Evolutionary conservation across 2,797 vertebrate genomes (phyloP), one percentile per base, ranked within the genome.

Genomic region (Pteronotus mesoamericanus): DNA sequence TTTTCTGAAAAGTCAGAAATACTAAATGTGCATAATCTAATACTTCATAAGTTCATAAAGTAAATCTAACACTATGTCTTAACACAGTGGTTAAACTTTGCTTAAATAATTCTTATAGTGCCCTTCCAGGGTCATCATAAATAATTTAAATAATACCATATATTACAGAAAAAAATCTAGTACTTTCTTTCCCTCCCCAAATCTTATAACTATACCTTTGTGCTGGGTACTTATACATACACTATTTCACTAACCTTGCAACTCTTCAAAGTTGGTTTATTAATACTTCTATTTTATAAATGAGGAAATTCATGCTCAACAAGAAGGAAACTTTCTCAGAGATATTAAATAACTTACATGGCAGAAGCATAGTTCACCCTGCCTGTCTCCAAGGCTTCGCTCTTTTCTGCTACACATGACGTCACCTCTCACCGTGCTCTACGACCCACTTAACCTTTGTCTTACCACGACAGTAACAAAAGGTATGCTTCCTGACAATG

Each of bases 1-100:
- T 88, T 32, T 87, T 75, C 68, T 75, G 34, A 95, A 84, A 96
- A 93, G 26, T 12, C 24, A 57, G 22, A 93, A 95, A 69, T 34
- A 96, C 24, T 86, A 92, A 74, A 91, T n/a, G 2, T 71, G 83
- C 1, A 82, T n/a, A 88, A 82, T 74, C 9, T 61, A 96, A 88
- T 57, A 94, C 87, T 55, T 86, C 42, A n/a, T n/a, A 53, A 42
- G 3, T 91, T 84, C 18, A 37, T 66, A 48, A 91, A 84, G 14
- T 66, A 85, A 53, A 72, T 48, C 46, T 48, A 95, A 92, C 21
- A 85, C 37, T 88, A 24, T 12, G 39, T 68, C 68, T 37, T 79
- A 87, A 86, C 3, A 1, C 74, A 55, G 22, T 90, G 29, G 51
- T 77, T 89, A 86, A 95, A 93, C 42, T 93, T 71, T 72, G 37